Base-by-base conservation (phyloP, 2,113 vertebrate genomes). In the Cavia aperea region DNA sequence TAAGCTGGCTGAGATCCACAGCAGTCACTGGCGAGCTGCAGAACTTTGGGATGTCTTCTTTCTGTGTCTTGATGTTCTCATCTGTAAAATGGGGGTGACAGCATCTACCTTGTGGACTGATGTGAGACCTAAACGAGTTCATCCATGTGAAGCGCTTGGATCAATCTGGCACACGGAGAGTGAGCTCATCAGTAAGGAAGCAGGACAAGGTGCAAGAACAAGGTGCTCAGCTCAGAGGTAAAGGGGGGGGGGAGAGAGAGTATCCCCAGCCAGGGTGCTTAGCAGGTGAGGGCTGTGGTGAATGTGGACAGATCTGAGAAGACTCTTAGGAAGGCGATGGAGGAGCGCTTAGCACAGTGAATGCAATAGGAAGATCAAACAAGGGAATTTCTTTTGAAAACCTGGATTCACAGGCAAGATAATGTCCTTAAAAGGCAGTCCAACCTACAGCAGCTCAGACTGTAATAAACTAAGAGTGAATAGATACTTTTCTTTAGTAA, bases 401-500 rank as follows among this genome's bases (percentile, higher is more conserved):
- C 54, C 21, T 77, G 60, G 90, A 86, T 43, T 81, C 56, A 54
- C 3, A 46, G 29, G 60, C 91, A 81, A 84, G 79, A 91, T 19
- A 93, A 86, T 86, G 54, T 31, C 62, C 95, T 91, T 46, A 60
- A 95, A 83, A n/a, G 79, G 36, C 14, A 23, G 78, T 90, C 83
- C 18, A 33, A 18, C 33, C 24, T 65, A 39, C 83, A 31, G 79
- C 72, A 90, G 94, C 58, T 83, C 89, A 93, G 82, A 72, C 0
- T 33, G 15, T n/a, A 60, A 39, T 86, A 58, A 62, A 85, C 77
- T 70, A 88, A 77, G 43, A 90, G 51, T 73, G 24, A 56, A 31
- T 23, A 77, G 56, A 63, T 13, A 51, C 10, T 89, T 77, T 36
- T 88, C 73, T 91, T 63, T 75, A 81, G 46, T 87, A 65, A 85